Evolutionary conservation across 2,888 invertebrate genomes (phyloP).

Genomic region (Brenthis daphne): DNA sequence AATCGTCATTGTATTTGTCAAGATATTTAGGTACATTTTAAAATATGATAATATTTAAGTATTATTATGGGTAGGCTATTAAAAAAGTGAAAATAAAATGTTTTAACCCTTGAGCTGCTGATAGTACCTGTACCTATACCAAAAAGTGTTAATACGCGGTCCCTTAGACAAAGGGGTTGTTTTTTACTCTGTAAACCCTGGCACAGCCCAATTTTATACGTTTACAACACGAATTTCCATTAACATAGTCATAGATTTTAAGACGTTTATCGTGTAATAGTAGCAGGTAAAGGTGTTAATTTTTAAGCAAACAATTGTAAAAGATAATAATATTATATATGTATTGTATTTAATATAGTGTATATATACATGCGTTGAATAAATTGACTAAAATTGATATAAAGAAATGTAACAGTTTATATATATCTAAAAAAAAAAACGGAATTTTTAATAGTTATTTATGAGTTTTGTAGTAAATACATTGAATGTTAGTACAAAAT

Average conservation of each 20-base stretch:
- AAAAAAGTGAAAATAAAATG: constrained; percentile 2
- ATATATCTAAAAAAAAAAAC: too few relatives aligned
- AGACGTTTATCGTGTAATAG: constrained; percentile 48
- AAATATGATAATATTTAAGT: too few relatives aligned
- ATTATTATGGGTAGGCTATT: neutral
- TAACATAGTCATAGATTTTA: constrained; percentile 46
- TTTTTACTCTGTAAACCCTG: constrained; percentile 47
- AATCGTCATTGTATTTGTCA: too few relatives aligned
- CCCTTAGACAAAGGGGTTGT: constrained; percentile 57
- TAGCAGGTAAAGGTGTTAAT: constrained; percentile 40
- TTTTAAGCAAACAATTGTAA: constrained; percentile 29
- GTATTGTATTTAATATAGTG: neutral
- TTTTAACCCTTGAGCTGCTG: constrained; percentile 27
- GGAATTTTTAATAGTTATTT: too few relatives aligned
- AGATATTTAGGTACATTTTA: too few relatives aligned
- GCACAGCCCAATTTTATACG: constrained; percentile 54
- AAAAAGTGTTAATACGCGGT: constrained; percentile 63
- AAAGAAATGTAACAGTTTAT: too few relatives aligned
- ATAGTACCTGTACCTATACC: constrained; percentile 40
- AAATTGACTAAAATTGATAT: too few relatives aligned
- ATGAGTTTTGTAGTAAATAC: too few relatives aligned
- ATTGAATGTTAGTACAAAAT: too few relatives aligned
- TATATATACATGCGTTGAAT: constrained; percentile 13
- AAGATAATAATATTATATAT: constrained; percentile 7
- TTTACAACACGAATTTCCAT: constrained; percentile 57